Base-by-base conservation (phyloP, 2,113 vertebrate genomes). In the Ciconia stormi region DNA sequence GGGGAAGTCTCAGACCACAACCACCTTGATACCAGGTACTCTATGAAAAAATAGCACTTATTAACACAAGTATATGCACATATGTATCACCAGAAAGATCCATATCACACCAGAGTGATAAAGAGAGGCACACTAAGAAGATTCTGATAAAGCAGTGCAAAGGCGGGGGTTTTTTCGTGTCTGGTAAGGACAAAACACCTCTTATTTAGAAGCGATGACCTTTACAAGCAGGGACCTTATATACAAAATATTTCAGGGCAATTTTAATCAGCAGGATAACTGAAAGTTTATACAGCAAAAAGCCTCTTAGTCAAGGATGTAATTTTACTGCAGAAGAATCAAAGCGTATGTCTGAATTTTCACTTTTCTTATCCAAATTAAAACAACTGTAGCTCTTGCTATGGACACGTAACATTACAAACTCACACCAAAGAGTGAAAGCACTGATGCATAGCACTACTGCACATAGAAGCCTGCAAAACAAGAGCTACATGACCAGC, bases 191-290 rank as follows among this genome's bases (percentile, higher is more conserved):
- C 14, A n/a, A 82, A 82, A 23, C 6, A 69, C 8, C 5, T 87
- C 44, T 65, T 36, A 47, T 53, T 90, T 77, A 69, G 38, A 53
- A 63, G 16, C 32, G 65, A 47, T 49, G 38, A 84, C 40, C 58
- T 85, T 86, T 46, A 90, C 3, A 70, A 47, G 23, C 30, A 61
- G 5, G 32, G 13, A 55, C 34, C 16, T 83, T 42, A 62, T 4
- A 52, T 13, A 80, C 11, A 81, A 94, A 93, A 30, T 56, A 88
- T 56, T 93, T 88, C 61, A 93, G 29, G 34, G 42, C 56, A 85
- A 67, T 79, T 78, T 66, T 79, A 71, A 93, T 58, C 52, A 85
- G 18, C 11, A 72, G 10, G 53, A 32, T 80, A 92, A 93, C 14
- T 72, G 42, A 15, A 88, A 65, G 34, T 42, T 84, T 56, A 53